Percentiles rank a stretch among this genome's conserved stretches.
Evolutionary conservation across 2,888 invertebrate genomes (phyloP).

Genomic region (Eupsilia transversa): DNA sequence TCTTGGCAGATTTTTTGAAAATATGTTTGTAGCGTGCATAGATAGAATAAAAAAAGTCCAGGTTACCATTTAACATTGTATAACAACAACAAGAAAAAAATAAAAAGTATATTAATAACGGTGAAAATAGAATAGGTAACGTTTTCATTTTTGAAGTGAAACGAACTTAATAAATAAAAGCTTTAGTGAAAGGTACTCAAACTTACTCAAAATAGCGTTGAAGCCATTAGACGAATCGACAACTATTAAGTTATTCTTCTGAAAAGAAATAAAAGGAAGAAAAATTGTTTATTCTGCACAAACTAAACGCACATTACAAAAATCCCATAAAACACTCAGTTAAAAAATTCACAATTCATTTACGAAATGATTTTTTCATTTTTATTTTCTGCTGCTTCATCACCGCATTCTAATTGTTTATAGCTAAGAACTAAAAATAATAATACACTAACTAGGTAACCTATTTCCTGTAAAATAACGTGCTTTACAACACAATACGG

Average conservation of each 20-base stretch:
- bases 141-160: not conserved
- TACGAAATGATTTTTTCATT: no score
- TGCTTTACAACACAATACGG: slow-evolving; percentile 16
- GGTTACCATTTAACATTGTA: not conserved
- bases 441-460: not conserved
- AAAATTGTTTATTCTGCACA: no score
- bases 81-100: no score
- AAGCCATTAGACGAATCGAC: not conserved
- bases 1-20: no score
- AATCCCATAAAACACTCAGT: no score
- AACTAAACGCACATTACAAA: no score
- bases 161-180: not conserved
- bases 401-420: not conserved
- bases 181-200: not conserved
- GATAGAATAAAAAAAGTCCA: not conserved
- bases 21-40: not conserved
- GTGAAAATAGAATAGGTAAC: no score
- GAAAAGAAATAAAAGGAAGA: no score
- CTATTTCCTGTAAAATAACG: slow-evolving; percentile 4
- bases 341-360: no score
- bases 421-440: not conserved
- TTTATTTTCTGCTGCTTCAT: no score
- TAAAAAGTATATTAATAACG: no score
- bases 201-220: not conserved
- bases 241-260: not conserved